phyloP scores from a whole-genome alignment of 2,113 vertebrate species.

The Syngnathus typhle region DNA sequence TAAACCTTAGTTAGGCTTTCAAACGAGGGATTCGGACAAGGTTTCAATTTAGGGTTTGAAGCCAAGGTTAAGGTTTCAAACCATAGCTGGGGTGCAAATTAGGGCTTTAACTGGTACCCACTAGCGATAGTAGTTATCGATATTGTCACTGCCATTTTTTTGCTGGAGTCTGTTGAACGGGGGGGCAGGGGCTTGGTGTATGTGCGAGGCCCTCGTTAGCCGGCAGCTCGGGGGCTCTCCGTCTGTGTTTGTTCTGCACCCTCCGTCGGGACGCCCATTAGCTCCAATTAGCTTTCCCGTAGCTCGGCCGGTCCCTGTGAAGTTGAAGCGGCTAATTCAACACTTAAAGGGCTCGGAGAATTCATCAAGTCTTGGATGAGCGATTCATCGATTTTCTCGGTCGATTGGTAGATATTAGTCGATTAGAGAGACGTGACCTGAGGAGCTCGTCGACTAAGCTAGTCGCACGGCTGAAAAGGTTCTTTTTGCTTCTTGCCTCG shows the following conservation, averaged over 20 bases:
- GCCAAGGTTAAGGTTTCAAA: not conserved
- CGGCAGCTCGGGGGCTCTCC: constrained; percentile 58
- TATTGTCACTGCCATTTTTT: not conserved
- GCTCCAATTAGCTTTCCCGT: constrained; percentile 64
- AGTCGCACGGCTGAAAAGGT: not conserved
- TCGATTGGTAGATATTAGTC: not conserved
- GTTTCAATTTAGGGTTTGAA: not conserved
- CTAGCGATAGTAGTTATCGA: too few species aligned
- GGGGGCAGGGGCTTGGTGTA: constrained; percentile 1
- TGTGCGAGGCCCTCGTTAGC: constrained; percentile 27
- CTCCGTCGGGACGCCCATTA: constrained; percentile 66
- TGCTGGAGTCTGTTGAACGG: constrained; percentile 13
- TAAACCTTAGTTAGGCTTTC: not conserved
- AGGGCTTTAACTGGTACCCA: too few species aligned
- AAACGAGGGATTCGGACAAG: not conserved
- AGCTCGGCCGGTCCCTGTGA: constrained; percentile 27
- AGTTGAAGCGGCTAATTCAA: too few species aligned
- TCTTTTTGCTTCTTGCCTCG: not conserved
- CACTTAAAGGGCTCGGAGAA: not conserved
- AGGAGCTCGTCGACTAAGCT: too few species aligned
- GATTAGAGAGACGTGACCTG: not conserved
- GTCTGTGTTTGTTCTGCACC: constrained; percentile 63
- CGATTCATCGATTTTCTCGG: not conserved
- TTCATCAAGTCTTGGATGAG: not conserved
- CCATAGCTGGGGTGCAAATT: not conserved